phyloP scores from a whole-genome alignment of 1,140 invertebrate genomes.

The Drosophila sp. region DNA sequence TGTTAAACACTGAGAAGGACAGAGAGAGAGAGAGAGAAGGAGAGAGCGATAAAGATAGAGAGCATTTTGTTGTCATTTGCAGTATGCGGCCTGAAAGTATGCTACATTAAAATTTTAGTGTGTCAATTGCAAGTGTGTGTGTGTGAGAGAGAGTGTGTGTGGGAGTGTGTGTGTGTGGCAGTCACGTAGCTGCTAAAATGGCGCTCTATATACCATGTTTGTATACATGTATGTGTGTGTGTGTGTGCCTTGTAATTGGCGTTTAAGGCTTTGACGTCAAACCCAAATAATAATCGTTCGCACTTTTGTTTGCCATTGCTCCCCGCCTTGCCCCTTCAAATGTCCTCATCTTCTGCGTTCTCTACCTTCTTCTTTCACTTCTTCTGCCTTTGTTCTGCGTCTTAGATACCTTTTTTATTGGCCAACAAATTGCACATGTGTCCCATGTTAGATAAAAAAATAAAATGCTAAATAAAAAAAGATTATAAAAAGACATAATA shows the following conservation, averaged over 20 bases:
- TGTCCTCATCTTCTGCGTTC: not conserved
- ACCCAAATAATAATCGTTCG: conserved; percentile 80
- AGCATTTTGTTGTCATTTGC: conserved; percentile 69
- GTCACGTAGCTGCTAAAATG: conserved; percentile 58
- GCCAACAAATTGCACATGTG: not conserved
- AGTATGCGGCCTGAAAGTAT: conserved; percentile 74
- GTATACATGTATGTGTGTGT: conserved; percentile 21
- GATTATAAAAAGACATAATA: not conserved
- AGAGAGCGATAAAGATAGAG: not conserved
- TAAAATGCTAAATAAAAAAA: not conserved
- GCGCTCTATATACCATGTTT: conserved; percentile 3
- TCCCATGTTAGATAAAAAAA: too few relatives aligned
- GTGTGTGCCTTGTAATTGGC: conserved; percentile 69
- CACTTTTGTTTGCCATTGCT: conserved; percentile 67
- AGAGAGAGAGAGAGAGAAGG: conserved; percentile 3
- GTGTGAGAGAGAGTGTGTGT: conserved; percentile 30
- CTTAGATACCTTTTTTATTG: conserved; percentile 6
- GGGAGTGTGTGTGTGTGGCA: conserved; percentile 33
- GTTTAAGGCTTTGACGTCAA: conserved; percentile 82
- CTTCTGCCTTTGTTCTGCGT: conserved; percentile 35
- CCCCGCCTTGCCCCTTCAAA: not conserved
- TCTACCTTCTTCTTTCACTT: not conserved
- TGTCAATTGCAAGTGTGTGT: conserved; percentile 70
- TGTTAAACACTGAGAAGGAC: not conserved
- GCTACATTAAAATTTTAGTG: conserved; percentile 82